A percentile compares a stretch with the other conserved stretches of the same genome.
Conservation (phyloP, 2,888 invertebrate genomes). For the Synanthedon tipuliformis region DNA sequence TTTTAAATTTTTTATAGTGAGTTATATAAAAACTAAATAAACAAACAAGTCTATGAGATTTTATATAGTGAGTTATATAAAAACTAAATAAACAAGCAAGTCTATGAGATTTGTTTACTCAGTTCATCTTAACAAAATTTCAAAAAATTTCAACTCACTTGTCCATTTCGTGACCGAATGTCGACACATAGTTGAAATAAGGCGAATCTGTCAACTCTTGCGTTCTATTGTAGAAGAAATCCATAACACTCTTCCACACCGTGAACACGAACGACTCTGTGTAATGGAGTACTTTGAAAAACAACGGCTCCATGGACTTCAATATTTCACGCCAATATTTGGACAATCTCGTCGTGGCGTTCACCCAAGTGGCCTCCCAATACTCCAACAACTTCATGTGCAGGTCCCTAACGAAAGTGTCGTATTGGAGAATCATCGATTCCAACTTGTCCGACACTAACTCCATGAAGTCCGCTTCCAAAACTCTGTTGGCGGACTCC, state of each 20-base stretch:
- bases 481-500: constrained; percentile 75
- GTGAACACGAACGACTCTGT: constrained; percentile 80
- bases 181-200: constrained; percentile 83
- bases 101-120: not conserved
- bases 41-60: too few relatives aligned
- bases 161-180: constrained; percentile 85
- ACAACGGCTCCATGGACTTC: constrained; percentile 80
- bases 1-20: too few relatives aligned
- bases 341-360: constrained; percentile 72
- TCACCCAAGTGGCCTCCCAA: constrained; percentile 80
- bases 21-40: too few relatives aligned
- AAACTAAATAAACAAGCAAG: not conserved
- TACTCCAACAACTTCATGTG: constrained; percentile 75
- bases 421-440: constrained; percentile 79
- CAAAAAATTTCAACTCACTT: constrained; percentile 25
- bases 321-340: constrained; percentile 81
- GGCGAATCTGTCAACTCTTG: constrained; percentile 84
- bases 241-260: constrained; percentile 78
- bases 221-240: constrained; percentile 83
- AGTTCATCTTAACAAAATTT: too few relatives aligned
- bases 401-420: constrained; percentile 80
- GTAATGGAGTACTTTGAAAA: constrained; percentile 81
- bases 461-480: constrained; percentile 82
- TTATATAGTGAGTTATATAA: too few relatives aligned
- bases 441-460: constrained; percentile 77